phyloP scores from a whole-genome alignment of 2,888 invertebrate genomes.

The Hybos culiciformis region DNA sequence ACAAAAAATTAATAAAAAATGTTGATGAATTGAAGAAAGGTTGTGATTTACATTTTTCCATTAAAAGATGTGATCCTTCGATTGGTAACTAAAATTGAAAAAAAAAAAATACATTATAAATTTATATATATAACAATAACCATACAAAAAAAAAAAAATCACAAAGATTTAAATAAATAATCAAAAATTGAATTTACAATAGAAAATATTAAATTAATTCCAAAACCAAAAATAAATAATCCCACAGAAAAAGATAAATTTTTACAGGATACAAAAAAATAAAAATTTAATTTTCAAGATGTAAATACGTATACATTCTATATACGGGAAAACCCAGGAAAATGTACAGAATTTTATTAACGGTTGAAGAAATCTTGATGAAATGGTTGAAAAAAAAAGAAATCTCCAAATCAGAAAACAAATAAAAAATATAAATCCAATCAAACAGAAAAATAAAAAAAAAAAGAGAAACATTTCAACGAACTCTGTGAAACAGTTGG shows the following conservation, averaged over 20 bases:
- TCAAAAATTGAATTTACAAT: background rate
- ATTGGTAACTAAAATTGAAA: constrained; percentile 26
- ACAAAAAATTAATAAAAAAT: constrained; percentile 22
- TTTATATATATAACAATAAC: constrained; percentile 1
- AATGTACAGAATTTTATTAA: no score
- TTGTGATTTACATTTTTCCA: constrained; percentile 23
- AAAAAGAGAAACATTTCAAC: no score
- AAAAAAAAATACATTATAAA: constrained; percentile 5
- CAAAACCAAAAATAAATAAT: background rate
- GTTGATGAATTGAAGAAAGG: constrained; percentile 22
- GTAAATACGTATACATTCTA: no score
- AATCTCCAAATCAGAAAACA: no score
- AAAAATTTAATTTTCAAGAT: no score
- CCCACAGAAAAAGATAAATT: background rate
- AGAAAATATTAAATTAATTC: background rate
- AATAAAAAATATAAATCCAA: no score
- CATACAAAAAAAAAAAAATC: background rate
- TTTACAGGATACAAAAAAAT: background rate
- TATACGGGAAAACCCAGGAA: no score
- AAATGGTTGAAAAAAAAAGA: no score
- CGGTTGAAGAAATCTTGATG: no score
- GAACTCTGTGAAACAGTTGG: no score
- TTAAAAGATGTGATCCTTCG: constrained; percentile 19
- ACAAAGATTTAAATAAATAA: background rate
- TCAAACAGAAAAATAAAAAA: no score